Conservation (phyloP, 2,113 vertebrate genomes). For the Paramisgurnus dabryanus region DNA sequence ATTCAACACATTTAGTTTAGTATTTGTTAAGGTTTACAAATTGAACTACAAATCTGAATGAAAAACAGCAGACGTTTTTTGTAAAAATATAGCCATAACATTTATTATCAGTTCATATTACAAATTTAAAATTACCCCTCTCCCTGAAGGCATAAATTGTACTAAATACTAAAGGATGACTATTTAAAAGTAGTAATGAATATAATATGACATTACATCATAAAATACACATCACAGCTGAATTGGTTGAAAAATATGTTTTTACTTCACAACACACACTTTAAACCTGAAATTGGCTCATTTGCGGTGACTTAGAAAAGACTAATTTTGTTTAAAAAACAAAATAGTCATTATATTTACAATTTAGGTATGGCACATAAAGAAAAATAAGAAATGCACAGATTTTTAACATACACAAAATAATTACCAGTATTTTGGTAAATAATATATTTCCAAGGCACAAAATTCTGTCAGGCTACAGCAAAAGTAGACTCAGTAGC, state of each 20-base stretch:
- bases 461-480: conserved; percentile 58
- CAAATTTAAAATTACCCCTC: conserved; percentile 60
- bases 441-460: conserved; percentile 64
- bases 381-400: conserved; percentile 21
- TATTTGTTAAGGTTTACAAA: neutral
- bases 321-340: conserved; percentile 11
- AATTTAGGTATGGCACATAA: conserved; percentile 14
- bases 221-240: conserved; percentile 25
- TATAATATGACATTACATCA: neutral
- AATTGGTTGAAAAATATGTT: conserved; percentile 2
- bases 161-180: conserved; percentile 10
- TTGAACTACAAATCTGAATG: neutral
- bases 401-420: conserved; percentile 31
- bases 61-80: conserved; percentile 52
- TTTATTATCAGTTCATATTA: conserved; percentile 78
- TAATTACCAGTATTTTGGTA: conserved; percentile 33
- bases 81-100: conserved; percentile 77
- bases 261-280: neutral
- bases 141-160: conserved; percentile 66
- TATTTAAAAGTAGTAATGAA: neutral
- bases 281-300: neutral
- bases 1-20: neutral
- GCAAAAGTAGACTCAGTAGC: conserved; percentile 45
- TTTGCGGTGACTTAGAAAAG: neutral
- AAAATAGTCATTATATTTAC: conserved; percentile 22